A percentile compares a stretch with the other conserved stretches of the same genome.
Evolutionary conservation across 2,888 invertebrate species (phyloP).

Genomic region (Folsomia candida): DNA sequence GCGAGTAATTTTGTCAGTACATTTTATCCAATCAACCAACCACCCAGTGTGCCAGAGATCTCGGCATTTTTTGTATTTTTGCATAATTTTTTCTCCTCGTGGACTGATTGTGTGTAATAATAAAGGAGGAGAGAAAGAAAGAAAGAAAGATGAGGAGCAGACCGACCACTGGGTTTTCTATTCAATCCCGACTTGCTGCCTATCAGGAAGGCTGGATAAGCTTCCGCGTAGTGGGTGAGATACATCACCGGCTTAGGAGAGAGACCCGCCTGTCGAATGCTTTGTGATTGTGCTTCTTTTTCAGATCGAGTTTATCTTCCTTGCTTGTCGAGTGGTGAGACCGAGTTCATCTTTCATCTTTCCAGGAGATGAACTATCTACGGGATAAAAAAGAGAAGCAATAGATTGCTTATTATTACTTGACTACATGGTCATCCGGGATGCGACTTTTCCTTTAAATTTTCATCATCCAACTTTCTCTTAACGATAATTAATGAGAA

Average conservation of each 20-base stretch:
- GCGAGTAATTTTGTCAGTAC: neutral
- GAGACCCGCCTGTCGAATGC: neutral
- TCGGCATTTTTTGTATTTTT: neutral
- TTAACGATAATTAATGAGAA: neutral
- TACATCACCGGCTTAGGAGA: neutral
- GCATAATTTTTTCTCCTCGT: neutral
- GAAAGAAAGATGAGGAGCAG: neutral
- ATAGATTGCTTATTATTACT: neutral
- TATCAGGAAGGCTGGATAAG: neutral
- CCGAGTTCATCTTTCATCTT: neutral
- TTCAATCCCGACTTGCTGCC: no score
- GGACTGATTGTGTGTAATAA: neutral
- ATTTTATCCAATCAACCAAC: neutral
- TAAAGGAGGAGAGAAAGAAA: neutral
- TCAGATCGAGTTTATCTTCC: neutral
- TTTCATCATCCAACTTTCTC: no score
- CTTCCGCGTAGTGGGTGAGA: neutral
- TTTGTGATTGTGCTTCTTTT: neutral
- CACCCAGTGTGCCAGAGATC: neutral
- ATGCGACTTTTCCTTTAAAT: no score
- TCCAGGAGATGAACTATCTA: neutral
- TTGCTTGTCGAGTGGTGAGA: neutral
- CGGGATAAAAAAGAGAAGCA: neutral
- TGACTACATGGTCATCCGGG: no score
- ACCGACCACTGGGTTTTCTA: neutral